Conservation (phyloP, 2,888 invertebrate species). For the Glaucopsyche alexis region DNA sequence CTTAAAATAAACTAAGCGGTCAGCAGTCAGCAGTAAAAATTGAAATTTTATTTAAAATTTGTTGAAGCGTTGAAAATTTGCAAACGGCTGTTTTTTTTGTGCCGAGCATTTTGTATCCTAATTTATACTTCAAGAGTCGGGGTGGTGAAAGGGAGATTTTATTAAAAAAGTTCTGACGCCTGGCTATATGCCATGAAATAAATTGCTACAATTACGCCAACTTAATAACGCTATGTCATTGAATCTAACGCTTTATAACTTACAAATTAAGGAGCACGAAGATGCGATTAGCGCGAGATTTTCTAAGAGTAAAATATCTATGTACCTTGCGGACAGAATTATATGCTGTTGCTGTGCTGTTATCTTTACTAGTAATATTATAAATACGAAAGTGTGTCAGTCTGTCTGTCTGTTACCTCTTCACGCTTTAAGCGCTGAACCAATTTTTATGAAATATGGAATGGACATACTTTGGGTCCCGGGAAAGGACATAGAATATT, state of each 20-base stretch:
- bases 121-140: slow-evolving; percentile 57
- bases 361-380: too few relatives aligned
- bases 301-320: too few relatives aligned
- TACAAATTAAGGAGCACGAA: background rate
- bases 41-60: slow-evolving; percentile 29
- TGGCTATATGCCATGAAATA: slow-evolving; percentile 45
- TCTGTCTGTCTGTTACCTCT: too few relatives aligned
- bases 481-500: too few relatives aligned
- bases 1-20: background rate
- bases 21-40: slow-evolving; percentile 3
- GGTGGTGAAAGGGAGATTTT: slow-evolving; percentile 57
- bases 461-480: too few relatives aligned
- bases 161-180: slow-evolving; percentile 66
- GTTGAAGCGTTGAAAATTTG: slow-evolving; percentile 42
- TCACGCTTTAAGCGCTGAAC: too few relatives aligned
- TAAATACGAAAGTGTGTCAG: too few relatives aligned
- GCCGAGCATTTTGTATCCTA: slow-evolving; percentile 56
- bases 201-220: slow-evolving; percentile 44
- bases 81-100: slow-evolving; percentile 50
- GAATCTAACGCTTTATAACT: slow-evolving; percentile 31
- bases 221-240: slow-evolving; percentile 42
- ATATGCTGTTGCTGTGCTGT: too few relatives aligned
- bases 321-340: too few relatives aligned
- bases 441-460: too few relatives aligned
- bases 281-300: background rate